Base-by-base conservation (phyloP, 2,888 invertebrate species). In the Schizotus pectinicornis region DNA sequence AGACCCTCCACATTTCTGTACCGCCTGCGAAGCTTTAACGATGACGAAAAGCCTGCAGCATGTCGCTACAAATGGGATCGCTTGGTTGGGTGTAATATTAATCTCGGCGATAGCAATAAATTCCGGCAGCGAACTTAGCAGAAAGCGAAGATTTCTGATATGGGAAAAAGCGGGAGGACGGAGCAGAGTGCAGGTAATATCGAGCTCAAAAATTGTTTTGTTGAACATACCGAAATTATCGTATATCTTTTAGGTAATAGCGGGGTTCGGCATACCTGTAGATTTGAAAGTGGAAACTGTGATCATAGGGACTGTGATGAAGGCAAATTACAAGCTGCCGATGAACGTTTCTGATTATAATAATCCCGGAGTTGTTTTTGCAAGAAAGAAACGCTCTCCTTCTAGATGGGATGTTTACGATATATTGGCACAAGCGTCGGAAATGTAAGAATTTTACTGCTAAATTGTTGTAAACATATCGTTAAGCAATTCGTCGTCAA, bases 391-490 rank as follows among this genome's bases (percentile, higher is more conserved):
- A 53, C 53, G 72, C 43, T 62, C 63, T 0, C 35, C 56, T 11
- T 82, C 82, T 50, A 77, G 86, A 72, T 89, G 88, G 88, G 85
- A 84, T 67, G 82, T 89, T 61, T 90, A 90, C 75, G 85, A 84
- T 75, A 79, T 85, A 34, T 73, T 89, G 12, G 86, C 86, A 63
- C 82, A 83, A 42, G 83, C 85, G 76, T 81, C 82, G 33, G 82
- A 85, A 70, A 82, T 83, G 87, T 87, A 77, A 73, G 73, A 22
- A 22, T 22, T 22, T 22, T 22, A 33, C n/a, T n/a, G n/a, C n/a
- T n/a, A n/a, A n/a, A n/a, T 12, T 32, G 8, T 45, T 7, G 14
- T 32, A 32, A 12, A 32, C 6, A 7, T 1, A 31, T 42, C 31
- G 22, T 42, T 3, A 65, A 35, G 11, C 11, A 35, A 3, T 9